A percentile compares a stretch with the other conserved stretches of the same genome.
Evolutionary conservation across 1,140 invertebrate species (phyloP).

Genomic region (Tetramorium simillimum): DNA sequence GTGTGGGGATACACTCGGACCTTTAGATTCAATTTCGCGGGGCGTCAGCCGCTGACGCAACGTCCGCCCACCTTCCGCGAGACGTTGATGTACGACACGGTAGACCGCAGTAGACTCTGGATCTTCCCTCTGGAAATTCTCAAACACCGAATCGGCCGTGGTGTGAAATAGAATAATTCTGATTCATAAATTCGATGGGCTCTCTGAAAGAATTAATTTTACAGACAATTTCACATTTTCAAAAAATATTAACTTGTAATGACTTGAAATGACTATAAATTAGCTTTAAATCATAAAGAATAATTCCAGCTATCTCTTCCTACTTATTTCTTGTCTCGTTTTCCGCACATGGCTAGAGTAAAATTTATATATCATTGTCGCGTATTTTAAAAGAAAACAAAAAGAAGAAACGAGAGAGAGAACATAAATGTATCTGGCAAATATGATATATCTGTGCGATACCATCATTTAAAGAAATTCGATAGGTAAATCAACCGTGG

Average conservation of each 20-base stretch:
- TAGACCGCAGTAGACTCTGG: conserved; percentile 54
- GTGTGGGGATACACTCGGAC: conserved; percentile 68
- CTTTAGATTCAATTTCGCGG: conserved; percentile 85
- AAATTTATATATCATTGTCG: neutral
- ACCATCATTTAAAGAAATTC: neutral
- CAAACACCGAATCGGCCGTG: conserved; percentile 10
- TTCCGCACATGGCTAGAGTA: neutral
- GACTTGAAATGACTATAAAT: neutral
- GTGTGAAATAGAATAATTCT: conserved; percentile 20
- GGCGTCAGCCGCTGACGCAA: conserved; percentile 83
- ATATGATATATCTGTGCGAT: conserved; percentile 15
- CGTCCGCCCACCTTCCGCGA: conserved; percentile 83
- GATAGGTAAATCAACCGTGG: conserved; percentile 29
- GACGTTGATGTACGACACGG: conserved; percentile 83
- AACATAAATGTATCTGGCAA: neutral
- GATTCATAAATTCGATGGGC: neutral
- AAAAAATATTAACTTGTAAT: neutral
- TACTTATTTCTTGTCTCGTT: neutral
- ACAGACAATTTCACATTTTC: neutral
- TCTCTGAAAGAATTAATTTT: neutral
- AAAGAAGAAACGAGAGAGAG: neutral
- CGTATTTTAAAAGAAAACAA: neutral
- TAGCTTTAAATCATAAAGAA: neutral
- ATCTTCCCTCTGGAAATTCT: conserved; percentile 23
- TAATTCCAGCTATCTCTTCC: neutral